These are phyloP conservation scores for Scartelaos histophorus DNA, from an alignment of 2,113 vertebrate genomes.

Conservation along the genomic window DNA sequence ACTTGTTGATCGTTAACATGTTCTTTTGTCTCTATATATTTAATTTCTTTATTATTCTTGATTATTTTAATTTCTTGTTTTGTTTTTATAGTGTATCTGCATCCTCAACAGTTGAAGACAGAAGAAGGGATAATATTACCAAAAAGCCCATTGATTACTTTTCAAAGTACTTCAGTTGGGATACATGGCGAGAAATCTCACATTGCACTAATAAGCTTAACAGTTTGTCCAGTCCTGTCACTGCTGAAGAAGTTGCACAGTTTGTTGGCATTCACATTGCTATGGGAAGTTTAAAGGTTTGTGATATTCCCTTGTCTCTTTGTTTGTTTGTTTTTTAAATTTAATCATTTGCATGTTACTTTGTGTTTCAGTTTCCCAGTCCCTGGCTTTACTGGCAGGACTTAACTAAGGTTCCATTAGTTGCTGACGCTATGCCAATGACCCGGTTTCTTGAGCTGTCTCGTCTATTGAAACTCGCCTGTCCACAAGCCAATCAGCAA, in stretches of 20 bases:
- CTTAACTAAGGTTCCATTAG: conserved; percentile 74
- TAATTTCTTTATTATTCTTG: no score
- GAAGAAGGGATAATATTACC: conserved; percentile 14
- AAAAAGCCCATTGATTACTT: conserved; percentile 75
- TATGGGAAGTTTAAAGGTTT: conserved; percentile 81
- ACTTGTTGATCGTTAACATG: neutral
- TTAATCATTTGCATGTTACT: neutral
- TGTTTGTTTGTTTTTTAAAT: neutral
- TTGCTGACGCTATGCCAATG: conserved; percentile 74
- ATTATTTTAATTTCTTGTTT: neutral
- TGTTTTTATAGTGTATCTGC: conserved; percentile 29
- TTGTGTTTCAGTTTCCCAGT: conserved; percentile 72
- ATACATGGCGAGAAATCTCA: conserved; percentile 74
- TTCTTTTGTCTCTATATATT: neutral
- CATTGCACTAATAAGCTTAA: conserved; percentile 57
- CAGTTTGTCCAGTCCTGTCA: conserved; percentile 46
- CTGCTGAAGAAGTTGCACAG: conserved; percentile 68
- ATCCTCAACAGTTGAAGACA: conserved; percentile 9
- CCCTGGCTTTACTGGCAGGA: conserved; percentile 78
- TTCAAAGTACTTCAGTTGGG: conserved; percentile 69
- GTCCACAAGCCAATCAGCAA: conserved; percentile 22
- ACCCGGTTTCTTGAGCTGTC: conserved; percentile 70
- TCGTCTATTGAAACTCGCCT: conserved; percentile 57
- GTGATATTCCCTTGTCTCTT: conserved; percentile 20
- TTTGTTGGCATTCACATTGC: conserved; percentile 81